These are phyloP conservation scores for Poeciliopsis presidionis DNA, from an alignment of 2,797 vertebrate species.

Conservation along the genomic window DNA sequence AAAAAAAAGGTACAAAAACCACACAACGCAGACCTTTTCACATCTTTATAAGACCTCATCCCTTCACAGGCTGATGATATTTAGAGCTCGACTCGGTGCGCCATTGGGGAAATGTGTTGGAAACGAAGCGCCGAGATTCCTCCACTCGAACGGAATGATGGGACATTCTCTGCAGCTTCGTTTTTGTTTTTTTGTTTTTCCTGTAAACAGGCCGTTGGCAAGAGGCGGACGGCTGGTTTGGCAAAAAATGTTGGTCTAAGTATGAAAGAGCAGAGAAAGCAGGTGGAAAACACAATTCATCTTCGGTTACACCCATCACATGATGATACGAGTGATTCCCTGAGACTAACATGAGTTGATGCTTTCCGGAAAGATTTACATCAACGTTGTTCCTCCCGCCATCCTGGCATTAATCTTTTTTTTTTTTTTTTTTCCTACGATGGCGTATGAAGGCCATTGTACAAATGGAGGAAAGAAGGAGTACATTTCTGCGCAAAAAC, in stretches of 20 bases:
- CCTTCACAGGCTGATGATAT: constrained; percentile 66
- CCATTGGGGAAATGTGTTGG: constrained; percentile 64
- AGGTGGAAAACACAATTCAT: constrained; percentile 48
- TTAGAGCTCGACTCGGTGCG: constrained; percentile 74
- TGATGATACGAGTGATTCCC: constrained; percentile 72
- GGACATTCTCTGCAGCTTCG: constrained; percentile 87
- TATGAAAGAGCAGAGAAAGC: constrained; percentile 71
- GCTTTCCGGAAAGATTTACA: constrained; percentile 47
- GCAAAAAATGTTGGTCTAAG: constrained; percentile 88
- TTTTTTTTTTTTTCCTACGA: background rate
- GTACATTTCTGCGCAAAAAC: no score
- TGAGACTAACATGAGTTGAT: constrained; percentile 74
- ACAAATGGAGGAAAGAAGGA: no score
- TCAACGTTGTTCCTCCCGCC: constrained; percentile 36
- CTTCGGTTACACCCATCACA: constrained; percentile 61
- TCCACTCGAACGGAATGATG: constrained; percentile 82
- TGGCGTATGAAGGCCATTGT: no score
- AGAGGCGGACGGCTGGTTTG: constrained; percentile 91
- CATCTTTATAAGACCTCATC: constrained; percentile 60
- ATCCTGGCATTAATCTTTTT: constrained; percentile 45
- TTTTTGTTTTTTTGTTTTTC: constrained; percentile 83
- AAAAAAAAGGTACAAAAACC: constrained; percentile 53
- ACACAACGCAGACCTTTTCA: constrained; percentile 67
- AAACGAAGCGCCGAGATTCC: constrained; percentile 78
- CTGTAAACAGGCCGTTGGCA: constrained; percentile 92